These are phyloP conservation scores for Isaurus tuberculatus DNA, from an alignment of 92 coral and sea anemone species.

Conservation along the genomic window DNA sequence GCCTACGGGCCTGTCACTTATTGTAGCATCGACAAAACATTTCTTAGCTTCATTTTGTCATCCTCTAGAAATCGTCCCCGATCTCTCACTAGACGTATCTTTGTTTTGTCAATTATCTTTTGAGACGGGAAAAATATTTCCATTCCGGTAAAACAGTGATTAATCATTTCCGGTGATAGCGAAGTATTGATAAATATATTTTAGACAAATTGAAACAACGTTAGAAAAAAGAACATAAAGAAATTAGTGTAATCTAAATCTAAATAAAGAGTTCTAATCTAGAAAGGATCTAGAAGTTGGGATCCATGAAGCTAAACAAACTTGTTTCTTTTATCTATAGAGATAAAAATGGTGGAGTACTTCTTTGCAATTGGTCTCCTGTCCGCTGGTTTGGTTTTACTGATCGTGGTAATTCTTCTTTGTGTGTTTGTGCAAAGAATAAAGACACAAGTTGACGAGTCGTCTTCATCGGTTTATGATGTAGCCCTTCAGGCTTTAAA, in stretches of 20 bases:
- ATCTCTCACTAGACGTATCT: too few species aligned
- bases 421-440: slow-evolving; percentile 8
- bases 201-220: background rate
- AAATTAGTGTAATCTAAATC: too few species aligned
- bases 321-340: background rate
- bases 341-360: background rate
- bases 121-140: too few species aligned
- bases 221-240: too few species aligned
- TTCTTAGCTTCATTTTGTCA: background rate
- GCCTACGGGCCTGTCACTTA: too few species aligned
- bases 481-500: background rate
- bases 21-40: background rate
- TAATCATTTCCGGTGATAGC: background rate
- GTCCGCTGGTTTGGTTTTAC: background rate
- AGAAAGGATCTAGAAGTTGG: too few species aligned
- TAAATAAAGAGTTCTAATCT: too few species aligned
- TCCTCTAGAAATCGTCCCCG: background rate
- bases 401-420: background rate
- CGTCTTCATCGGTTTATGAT: slow-evolving; percentile 7
- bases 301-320: too few species aligned
- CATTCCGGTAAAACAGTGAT: background rate
- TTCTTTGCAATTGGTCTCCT: background rate
- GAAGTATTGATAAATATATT: background rate
- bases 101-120: too few species aligned
- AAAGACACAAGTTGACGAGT: background rate